phyloP scores from a whole-genome alignment of 2,797 vertebrate species.

The Sus cebifrons region DNA sequence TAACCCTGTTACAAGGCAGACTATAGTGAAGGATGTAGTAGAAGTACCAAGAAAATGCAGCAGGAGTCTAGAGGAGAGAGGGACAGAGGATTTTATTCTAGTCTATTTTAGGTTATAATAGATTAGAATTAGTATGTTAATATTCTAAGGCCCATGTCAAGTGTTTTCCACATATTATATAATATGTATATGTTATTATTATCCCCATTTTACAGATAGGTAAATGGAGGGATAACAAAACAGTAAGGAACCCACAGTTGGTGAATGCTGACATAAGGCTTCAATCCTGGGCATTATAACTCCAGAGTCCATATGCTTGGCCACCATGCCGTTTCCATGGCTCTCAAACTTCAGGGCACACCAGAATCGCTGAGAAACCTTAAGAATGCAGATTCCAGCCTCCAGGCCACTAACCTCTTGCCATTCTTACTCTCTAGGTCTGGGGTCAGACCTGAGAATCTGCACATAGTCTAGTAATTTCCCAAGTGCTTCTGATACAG shows the following conservation, averaged over 20 bases:
- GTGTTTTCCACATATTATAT: not conserved
- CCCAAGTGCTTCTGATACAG: not conserved
- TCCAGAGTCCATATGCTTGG: not conserved
- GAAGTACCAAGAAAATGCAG: constrained; percentile 43
- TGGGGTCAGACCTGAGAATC: not conserved
- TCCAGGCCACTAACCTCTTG: not conserved
- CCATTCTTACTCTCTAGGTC: constrained; percentile 40
- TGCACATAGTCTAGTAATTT: not conserved
- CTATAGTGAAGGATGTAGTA: not conserved
- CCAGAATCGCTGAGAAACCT: not conserved
- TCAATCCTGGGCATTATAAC: not conserved
- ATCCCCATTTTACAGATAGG: constrained; percentile 32
- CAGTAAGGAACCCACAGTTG: not conserved
- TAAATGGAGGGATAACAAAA: constrained; percentile 36
- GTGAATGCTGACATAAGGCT: constrained; percentile 20
- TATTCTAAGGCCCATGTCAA: constrained; percentile 7
- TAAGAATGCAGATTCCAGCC: not conserved
- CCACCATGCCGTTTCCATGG: not conserved
- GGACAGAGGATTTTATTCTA: not conserved
- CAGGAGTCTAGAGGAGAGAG: not conserved
- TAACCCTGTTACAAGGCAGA: not conserved
- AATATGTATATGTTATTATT: not conserved
- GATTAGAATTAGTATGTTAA: not conserved
- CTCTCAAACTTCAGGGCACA: not conserved
- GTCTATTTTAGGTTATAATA: not conserved